A percentile compares a stretch with the other conserved stretches of the same genome.
phyloP scores from a whole-genome alignment of 2,113 vertebrate species.

The Myrmecobius fasciatus region DNA sequence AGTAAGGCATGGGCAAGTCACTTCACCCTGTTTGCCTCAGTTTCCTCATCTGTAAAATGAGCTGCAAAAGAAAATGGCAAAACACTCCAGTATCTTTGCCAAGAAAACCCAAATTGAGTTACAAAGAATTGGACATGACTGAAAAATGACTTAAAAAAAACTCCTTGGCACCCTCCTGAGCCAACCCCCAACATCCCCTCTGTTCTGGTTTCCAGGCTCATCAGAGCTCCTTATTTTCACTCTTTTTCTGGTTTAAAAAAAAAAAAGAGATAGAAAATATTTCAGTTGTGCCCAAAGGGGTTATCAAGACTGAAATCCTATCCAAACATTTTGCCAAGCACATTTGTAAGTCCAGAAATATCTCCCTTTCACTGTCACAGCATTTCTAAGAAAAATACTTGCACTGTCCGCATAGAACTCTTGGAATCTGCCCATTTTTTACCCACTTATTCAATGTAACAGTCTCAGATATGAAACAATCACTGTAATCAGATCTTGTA shows the following conservation, averaged over 20 bases:
- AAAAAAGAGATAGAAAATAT: not conserved
- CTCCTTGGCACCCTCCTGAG: not conserved
- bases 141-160: not conserved
- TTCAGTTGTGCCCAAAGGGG: not conserved
- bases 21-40: not conserved
- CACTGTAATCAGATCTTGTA: constrained; percentile 22
- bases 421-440: not conserved
- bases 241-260: not conserved
- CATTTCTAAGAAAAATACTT: constrained; percentile 2
- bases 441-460: not conserved
- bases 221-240: not conserved
- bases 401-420: not conserved
- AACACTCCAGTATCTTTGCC: not conserved
- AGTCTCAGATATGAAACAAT: constrained; percentile 8
- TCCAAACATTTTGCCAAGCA: not conserved
- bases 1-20: not conserved
- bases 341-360: not conserved
- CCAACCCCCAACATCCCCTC: not conserved
- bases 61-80: not conserved
- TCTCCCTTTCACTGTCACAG: constrained; percentile 3
- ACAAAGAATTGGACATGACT: not conserved
- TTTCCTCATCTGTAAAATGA: not conserved
- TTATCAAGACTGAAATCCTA: constrained; percentile 6
- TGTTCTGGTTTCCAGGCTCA: not conserved
- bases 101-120: not conserved